Evolutionary conservation across 2,797 vertebrate species (phyloP), one percentile per base, ranked within the genome.

Genomic region (Pygocentrus nattereri): DNA sequence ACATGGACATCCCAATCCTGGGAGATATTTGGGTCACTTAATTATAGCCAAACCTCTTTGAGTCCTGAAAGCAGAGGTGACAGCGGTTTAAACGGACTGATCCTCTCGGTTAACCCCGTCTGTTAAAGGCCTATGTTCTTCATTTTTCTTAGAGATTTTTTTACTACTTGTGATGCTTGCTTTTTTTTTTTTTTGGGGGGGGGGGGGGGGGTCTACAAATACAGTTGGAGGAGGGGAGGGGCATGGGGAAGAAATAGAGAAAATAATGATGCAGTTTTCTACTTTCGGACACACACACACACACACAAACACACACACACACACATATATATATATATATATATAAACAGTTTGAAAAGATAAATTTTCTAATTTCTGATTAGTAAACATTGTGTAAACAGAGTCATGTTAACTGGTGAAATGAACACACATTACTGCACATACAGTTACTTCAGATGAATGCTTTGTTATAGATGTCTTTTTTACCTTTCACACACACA

Each of bases 31-130:
- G 65, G 69, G 79, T 87, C 79, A 86, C 50, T 84, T 87, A 50
- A 88, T 85, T 89, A 88, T 83, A 83, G 85, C 83, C 83, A 87
- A 88, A 90, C 82, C 81, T 79, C 84, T 87, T 84, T 89, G 81
- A 89, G 89, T 83, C 82, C 81, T 77, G 82, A 90, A 93, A 89
- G 91, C 87, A 92, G 92, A 88, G 87, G 91, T 90, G 86, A 88
- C 85, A 84, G 90, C 85, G 75, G 87, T 90, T 79, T 83, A 91
- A 93, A 93, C 94, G 92, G 87, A 93, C 90, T 91, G 83, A 91
- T 83, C 81, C 49, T 74, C 85, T 68, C 78, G 90, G 86, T 89
- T 85, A 77, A 73, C 87, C 49, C 84, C 31, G 6, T n/a, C 31
- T 71, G 34, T 76, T 82, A 12, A 65, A 21, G 19, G n/a, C 56